Evolutionary conservation across 2,113 vertebrate species (phyloP), one percentile per base, ranked within the genome.

Genomic region (Lucifuga dentata): DNA sequence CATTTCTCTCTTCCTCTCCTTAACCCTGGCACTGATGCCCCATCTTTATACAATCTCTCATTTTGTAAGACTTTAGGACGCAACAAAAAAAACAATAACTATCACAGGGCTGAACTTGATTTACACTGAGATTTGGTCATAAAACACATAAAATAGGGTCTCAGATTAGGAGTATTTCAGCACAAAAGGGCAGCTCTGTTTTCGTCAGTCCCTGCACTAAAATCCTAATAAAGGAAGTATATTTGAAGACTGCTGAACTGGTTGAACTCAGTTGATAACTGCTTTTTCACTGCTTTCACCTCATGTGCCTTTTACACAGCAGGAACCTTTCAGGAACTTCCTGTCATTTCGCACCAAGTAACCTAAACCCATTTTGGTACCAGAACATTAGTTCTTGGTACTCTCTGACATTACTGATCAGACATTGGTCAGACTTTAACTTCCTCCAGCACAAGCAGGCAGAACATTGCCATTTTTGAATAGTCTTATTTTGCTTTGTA

Each of bases 101-200:
- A 38, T 17, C 43, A 59, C 5, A 0, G n/a, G 32, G 21, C 52
- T 44, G n/a, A 26, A 61, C 10, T 10, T 12, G 12, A 57, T 53
- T 60, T 60, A 49, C 48, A 75, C 13, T 7, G 36, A 46, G 38
- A 63, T 67, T 45, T 55, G 20, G 63, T 58, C 20, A 1, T 33
- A 56, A 77, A 64, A 64, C 51, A 32, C 48, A 76, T 32, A 60
- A 61, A 61, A 62, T 48, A 32, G 45, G 33, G 66, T 45, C 32
- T 67, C 51, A n/a, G 17, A 68, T 16, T 53, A 44, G 66, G 51
- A 70, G 61, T 44, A 39, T 73, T 80, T 48, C 51, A 73, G 70
- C 53, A 77, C 52, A 65, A 65, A 68, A n/a, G 33, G 69, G 49
- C 48, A 32, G 38, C 35, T 13, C 6, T 16, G 43, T 45, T 68